Base-by-base conservation (phyloP, 2,113 vertebrate genomes). In the Neoarius graeffei region DNA sequence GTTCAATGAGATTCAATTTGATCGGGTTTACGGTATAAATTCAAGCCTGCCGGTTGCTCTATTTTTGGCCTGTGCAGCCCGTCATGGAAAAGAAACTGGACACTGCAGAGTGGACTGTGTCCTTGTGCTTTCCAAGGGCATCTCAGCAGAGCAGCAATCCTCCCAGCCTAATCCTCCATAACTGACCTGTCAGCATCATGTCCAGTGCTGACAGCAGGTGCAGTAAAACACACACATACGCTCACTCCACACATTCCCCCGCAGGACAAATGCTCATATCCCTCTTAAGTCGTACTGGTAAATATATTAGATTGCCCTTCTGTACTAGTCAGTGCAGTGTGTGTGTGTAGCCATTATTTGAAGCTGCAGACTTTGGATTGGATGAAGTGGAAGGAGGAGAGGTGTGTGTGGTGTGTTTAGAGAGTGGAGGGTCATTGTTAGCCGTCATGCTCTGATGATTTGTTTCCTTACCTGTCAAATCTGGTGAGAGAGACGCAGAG, bases 401-500 rank as follows among this genome's bases (percentile, higher is more conserved):
- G 81, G 54, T 79, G 59, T 50, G 69, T 76, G 79, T 85, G 81
- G 11, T 88, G 66, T 89, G 87, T 88, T 81, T 90, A 92, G 89
- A 92, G 88, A 94, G 94, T 91, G 91, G 83, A 73, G 94, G 93
- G 95, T 95, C 94, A 93, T 89, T 91, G 92, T 91, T 91, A 94
- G 92, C 94, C 95, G 95, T 95, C 95, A 95, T 92, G 93, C 93
- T 93, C 94, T 93, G 93, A 91, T 94, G 94, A 95, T 95, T 93
- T 93, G 94, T 94, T 95, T 94, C 93, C 94, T 92, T 94, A 94
- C 93, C 93, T 95, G 95, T 95, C 95, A 95, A 91, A 92, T 89
- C 92, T 91, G 92, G 91, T 91, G 93, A 93, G 92, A 93, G 91
- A 90, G 91, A 87, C 69, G n/a, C 85, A 52, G 73, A 71, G 83